Percentiles rank a stretch among this genome's conserved stretches.
These are phyloP conservation scores for Pteromalus puparum DNA, from an alignment of 1,140 invertebrate genomes.

Conservation along the genomic window DNA sequence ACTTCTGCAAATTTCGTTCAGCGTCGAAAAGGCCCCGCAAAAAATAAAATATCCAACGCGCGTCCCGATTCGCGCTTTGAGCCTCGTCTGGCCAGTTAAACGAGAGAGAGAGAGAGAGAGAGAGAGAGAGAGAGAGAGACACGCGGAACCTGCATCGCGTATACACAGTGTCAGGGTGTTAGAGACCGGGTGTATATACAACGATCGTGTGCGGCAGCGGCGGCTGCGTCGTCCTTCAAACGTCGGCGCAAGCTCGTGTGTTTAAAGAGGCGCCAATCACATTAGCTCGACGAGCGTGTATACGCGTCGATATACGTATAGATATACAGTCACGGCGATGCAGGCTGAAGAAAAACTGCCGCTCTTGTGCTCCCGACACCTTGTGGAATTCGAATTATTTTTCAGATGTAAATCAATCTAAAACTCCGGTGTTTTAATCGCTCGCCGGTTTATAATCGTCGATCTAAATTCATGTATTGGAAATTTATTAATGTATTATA, in stretches of 20 bases:
- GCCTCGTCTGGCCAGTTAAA: too few relatives aligned
- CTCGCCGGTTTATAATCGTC: not conserved
- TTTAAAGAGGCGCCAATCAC: conserved; percentile 66
- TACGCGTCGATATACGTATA: conserved; percentile 9
- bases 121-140: too few relatives aligned
- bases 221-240: conserved; percentile 56
- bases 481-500: not conserved
- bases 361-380: conserved; percentile 11
- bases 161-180: too few relatives aligned
- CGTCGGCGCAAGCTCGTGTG: conserved; percentile 55
- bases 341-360: not conserved
- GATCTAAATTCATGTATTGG: conserved; percentile 6
- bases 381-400: conserved; percentile 24
- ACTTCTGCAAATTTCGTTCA: too few relatives aligned
- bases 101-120: too few relatives aligned
- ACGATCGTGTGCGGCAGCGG: conserved; percentile 24
- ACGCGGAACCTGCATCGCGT: too few relatives aligned
- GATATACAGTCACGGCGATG: too few relatives aligned
- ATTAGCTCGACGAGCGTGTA: conserved; percentile 54
- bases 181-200: not conserved
- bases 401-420: not conserved
- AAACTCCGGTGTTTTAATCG: not conserved
- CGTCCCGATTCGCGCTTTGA: too few relatives aligned
- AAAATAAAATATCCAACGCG: too few relatives aligned
- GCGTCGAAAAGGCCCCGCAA: too few relatives aligned